Base-by-base conservation (phyloP, 2,113 vertebrate species). In the Orycteropus afer region DNA sequence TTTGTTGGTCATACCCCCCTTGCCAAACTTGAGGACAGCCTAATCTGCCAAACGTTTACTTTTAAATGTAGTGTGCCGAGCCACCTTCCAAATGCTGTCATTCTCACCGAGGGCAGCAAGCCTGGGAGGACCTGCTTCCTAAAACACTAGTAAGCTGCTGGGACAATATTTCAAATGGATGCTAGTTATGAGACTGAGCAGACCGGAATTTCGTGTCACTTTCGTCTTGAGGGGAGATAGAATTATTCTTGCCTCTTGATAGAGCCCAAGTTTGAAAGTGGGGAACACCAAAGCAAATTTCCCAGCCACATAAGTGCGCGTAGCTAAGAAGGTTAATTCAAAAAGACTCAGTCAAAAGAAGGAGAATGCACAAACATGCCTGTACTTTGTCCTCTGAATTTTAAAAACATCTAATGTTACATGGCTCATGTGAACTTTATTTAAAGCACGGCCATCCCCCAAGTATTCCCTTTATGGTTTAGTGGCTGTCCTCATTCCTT, bases 11-110 rank as follows among this genome's bases (percentile, higher is more conserved):
- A 81, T 63, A 55, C 9, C 77, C 13, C 61, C 27, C 85, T 96
- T 95, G 95, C 96, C 97, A 98, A 95, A 94, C 47, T 71, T 27
- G 47, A 97, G 76, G 90, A 91, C 14, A 1, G 8, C 59, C 53
- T 79, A 97, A 97, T 29, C 59, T 97, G 91, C 85, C 92, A 96
- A 97, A 96, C 81, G 37, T 93, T 96, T 95, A 85, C 86, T 97
- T 97, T 98, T 90, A 97, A 93, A 96, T 97, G 88, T 85, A 74
- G 27, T 29, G 85, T 81, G 18, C 73, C 78, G 34, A 97, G 51
- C 18, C 0, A 0, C 61, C 88, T 97, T 97, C 89, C 96, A 96
- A 96, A 95, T 29, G 59, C 73, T 95, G 79, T 96, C 51, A 29
- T 63, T 89, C 15, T 94, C 92, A 91, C 87, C 45, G 20, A 95